Base-by-base conservation (phyloP, 2,797 vertebrate species). In the Sebastes baramenuke region DNA sequence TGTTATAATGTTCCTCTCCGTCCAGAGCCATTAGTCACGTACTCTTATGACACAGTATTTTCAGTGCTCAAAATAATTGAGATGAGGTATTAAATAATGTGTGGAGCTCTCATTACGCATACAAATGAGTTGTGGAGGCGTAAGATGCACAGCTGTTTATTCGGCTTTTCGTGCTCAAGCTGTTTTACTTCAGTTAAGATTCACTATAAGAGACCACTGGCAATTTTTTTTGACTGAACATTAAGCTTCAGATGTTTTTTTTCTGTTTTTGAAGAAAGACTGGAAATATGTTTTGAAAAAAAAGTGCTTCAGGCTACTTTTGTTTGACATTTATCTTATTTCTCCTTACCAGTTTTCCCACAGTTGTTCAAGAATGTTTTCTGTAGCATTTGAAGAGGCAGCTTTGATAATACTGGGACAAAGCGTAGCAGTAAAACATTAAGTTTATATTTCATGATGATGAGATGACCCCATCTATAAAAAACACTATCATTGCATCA, bases 1-100 rank as follows among this genome's bases (percentile, higher is more conserved):
- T 34, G 60, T 65, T 60, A 7, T 80, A 74, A 73, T 36, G 34
- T 72, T 62, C 67, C 77, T 83, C 62, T 68, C 52, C 10, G 38
- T 74, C 78, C 72, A 62, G 52, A 78, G 77, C 55, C 61, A 81
- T 88, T 74, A 83, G 67, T 87, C 91, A 80, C 76, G 58, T 30
- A 73, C 66, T 82, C 59, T 64, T 55, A 32, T 61, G 80, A 77
- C 73, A 86, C 73, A 69, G 6, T 87, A 84, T 81, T 82, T 88
- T 75, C 78, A 68, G 27, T 13, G 67, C 60, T 42, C 59, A 55
- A 73, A 81, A 84, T 85, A 86, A 89, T 79, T 60, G 70, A 78
- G 69, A 67, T 24, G 3, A 70, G 67, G 77, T 77, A 74, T 77
- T 81, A 91, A 89, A 89, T 79, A 81, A 81, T 77, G 61, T 18